A percentile compares a stretch with the other conserved stretches of the same genome.
These are phyloP conservation scores for Tenthredo livida DNA, from an alignment of 2,888 invertebrate genomes.

Conservation along the genomic window DNA sequence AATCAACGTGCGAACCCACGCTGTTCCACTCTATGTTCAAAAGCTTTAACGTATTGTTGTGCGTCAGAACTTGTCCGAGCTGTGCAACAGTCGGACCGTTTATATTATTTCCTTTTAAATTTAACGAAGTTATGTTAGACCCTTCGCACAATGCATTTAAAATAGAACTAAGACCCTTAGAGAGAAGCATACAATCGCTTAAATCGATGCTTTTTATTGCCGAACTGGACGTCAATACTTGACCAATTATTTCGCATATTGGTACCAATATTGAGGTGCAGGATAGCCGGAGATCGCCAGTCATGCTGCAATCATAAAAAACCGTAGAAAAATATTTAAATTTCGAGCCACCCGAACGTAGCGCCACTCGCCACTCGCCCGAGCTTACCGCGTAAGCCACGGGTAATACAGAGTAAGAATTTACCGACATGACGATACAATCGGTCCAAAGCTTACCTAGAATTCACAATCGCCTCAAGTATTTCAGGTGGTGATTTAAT, in stretches of 20 bases:
- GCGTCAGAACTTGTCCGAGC: slow-evolving; percentile 72
- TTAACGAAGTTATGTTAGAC: slow-evolving; percentile 70
- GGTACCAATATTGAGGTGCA: slow-evolving; percentile 70
- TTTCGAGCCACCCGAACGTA: slow-evolving; percentile 14
- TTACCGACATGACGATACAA: slow-evolving; percentile 14
- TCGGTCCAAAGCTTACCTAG: slow-evolving; percentile 65
- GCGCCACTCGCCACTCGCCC: neutral
- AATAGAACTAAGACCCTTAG: slow-evolving; percentile 72
- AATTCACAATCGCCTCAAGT: slow-evolving; percentile 67
- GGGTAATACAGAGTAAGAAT: neutral
- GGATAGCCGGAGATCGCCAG: slow-evolving; percentile 68
- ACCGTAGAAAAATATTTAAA: neutral
- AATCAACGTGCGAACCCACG: slow-evolving; percentile 70
- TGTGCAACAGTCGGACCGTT: slow-evolving; percentile 69
- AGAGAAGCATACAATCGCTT: slow-evolving; percentile 75
- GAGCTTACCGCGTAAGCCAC: neutral
- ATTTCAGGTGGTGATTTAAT: slow-evolving; percentile 67
- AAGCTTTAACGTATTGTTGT: slow-evolving; percentile 71
- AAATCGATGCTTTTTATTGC: slow-evolving; percentile 73
- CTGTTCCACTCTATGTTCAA: slow-evolving; percentile 75
- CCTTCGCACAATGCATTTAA: slow-evolving; percentile 73
- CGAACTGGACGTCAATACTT: slow-evolving; percentile 73
- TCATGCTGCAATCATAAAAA: slow-evolving; percentile 64
- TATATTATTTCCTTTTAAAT: slow-evolving; percentile 76
- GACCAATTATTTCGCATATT: slow-evolving; percentile 72